Percentiles rank a stretch among this genome's conserved stretches.
Conservation (phyloP, 53 echinoderm and acorn worm genomes). For the Echinometra lucunter region DNA sequence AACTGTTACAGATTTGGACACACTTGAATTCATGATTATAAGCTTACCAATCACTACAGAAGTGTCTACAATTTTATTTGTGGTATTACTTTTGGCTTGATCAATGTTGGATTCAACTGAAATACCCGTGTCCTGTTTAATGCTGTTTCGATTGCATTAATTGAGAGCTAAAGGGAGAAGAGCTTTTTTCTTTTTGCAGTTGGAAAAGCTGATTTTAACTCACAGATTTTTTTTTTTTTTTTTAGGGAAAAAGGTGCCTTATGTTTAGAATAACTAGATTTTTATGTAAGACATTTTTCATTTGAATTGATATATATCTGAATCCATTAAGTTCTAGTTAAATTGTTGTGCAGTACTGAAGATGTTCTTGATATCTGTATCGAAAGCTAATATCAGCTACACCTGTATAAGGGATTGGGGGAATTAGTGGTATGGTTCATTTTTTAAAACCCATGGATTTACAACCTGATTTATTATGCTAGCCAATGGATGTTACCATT, state of each 20-base stretch:
- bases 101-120: not conserved
- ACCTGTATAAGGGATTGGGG: no score
- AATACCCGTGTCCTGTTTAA: not conserved
- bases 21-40: not conserved
- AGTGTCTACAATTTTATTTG: not conserved
- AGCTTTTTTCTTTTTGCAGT: not conserved
- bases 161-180: not conserved
- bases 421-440: no score
- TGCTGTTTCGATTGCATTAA: not conserved
- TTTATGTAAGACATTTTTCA: slow-evolving; percentile 34
- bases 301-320: slow-evolving; percentile 20
- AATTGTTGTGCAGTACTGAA: not conserved
- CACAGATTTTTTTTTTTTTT: not conserved
- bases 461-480: no score
- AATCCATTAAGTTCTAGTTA: not conserved
- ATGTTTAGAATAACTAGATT: slow-evolving; percentile 38
- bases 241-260: slow-evolving; percentile 5
- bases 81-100: not conserved
- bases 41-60: no score
- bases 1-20: not conserved
- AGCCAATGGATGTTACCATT: no score
- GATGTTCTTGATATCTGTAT: no score
- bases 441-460: no score
- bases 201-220: not conserved
- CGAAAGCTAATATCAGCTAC: no score